Conservation (phyloP, 2,113 vertebrate species). For the Gallinago paraguaiae region DNA sequence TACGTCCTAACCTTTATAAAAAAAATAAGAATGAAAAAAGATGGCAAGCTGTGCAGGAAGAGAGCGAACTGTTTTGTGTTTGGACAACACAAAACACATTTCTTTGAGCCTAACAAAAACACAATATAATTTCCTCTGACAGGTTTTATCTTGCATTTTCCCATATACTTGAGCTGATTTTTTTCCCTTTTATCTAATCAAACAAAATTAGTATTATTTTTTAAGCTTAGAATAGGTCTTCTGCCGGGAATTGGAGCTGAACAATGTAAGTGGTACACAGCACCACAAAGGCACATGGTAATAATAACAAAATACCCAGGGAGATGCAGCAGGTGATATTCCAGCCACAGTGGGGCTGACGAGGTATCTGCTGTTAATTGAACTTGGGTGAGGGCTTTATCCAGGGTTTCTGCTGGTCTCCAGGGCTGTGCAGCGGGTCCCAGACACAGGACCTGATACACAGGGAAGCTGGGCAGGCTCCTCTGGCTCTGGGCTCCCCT, state of each 20-base stretch:
- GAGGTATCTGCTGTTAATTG: not conserved
- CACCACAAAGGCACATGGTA: not conserved
- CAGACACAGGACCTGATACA: not conserved
- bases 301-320: not conserved
- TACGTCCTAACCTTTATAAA: not conserved
- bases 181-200: slow-evolving; percentile 3
- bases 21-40: not conserved
- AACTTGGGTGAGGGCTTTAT: not conserved
- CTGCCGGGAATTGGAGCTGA: not conserved
- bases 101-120: slow-evolving; percentile 35
- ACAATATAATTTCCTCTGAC: slow-evolving; percentile 40
- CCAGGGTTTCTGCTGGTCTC: not conserved
- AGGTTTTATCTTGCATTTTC: slow-evolving; percentile 49
- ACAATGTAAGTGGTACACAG: not conserved
- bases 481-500: not conserved
- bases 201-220: not conserved
- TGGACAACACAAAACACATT: slow-evolving; percentile 3
- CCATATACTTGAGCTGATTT: not conserved
- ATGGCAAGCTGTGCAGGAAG: slow-evolving; percentile 42
- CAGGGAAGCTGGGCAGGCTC: not conserved
- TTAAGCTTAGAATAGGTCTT: not conserved
- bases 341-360: not conserved
- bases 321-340: not conserved
- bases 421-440: not conserved
- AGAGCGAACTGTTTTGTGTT: slow-evolving; percentile 20